Conservation (phyloP, 2,797 vertebrate genomes). For the Glyptemys insculpta region DNA sequence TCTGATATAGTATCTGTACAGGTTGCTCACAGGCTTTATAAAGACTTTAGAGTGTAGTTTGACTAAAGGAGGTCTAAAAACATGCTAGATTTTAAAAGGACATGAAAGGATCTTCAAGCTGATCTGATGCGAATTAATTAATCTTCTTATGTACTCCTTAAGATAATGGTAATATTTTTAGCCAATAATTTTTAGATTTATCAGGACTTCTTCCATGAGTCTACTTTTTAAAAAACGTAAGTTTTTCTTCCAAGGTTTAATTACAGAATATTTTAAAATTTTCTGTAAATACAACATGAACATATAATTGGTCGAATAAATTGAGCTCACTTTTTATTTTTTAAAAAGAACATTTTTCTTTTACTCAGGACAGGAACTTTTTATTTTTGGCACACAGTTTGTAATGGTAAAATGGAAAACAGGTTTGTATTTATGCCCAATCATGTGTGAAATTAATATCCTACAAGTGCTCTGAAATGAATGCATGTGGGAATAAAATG, state of each 20-base stretch:
- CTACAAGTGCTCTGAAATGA: conserved; percentile 65
- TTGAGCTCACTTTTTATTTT: neutral
- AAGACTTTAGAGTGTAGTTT: neutral
- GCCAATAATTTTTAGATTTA: conserved; percentile 32
- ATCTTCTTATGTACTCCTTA: neutral
- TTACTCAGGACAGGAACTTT: conserved; percentile 47
- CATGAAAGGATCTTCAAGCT: neutral
- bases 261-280: neutral
- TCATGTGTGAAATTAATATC: conserved; percentile 78
- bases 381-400: conserved; percentile 55
- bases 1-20: neutral
- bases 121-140: neutral
- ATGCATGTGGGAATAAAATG: conserved; percentile 67
- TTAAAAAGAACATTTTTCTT: neutral
- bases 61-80: neutral
- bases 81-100: conserved; percentile 2
- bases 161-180: neutral
- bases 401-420: conserved; percentile 64
- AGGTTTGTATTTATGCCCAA: conserved; percentile 73
- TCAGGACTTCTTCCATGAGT: neutral
- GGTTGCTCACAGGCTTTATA: neutral
- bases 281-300: neutral
- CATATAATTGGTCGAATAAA: neutral
- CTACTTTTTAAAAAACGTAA: neutral
- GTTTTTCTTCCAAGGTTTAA: neutral